Conservation (phyloP, 1,140 invertebrate species). For the Daktulosphaira vitifoliae region DNA sequence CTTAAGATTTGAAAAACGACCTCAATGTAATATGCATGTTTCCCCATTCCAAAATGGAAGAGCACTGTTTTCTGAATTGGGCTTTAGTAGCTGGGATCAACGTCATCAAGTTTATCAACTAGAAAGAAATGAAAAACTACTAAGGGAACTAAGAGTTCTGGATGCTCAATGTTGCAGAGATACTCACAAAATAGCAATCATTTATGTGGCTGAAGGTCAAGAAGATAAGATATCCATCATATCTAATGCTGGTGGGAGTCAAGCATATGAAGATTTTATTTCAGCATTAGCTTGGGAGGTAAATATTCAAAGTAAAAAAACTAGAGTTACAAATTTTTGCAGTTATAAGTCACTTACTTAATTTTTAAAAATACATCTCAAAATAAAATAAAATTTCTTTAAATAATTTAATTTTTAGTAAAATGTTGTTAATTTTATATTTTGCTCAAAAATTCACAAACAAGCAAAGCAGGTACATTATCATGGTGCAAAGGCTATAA, state of each 20-base stretch:
- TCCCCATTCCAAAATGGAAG: slow-evolving; percentile 74
- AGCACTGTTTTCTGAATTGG: slow-evolving; percentile 79
- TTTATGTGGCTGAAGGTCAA: slow-evolving; percentile 93
- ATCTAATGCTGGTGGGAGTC: slow-evolving; percentile 62
- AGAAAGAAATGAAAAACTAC: slow-evolving; percentile 78
- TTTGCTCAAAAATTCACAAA: no score
- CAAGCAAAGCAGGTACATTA: no score
- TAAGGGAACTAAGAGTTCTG: slow-evolving; percentile 85
- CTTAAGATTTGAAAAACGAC: slow-evolving; percentile 15
- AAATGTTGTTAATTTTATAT: no score
- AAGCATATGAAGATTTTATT: slow-evolving; percentile 90
- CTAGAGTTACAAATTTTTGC: no score
- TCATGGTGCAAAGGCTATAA: no score
- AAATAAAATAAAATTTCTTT: not conserved
- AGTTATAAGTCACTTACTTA: not conserved
- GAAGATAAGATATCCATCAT: slow-evolving; percentile 93
- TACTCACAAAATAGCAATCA: slow-evolving; percentile 98
- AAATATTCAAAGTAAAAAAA: no score
- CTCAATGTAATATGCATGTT: slow-evolving; percentile 16
- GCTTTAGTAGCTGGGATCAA: slow-evolving; percentile 81
- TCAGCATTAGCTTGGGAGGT: slow-evolving; percentile 93
- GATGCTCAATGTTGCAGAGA: slow-evolving; percentile 86
- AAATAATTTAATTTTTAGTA: no score
- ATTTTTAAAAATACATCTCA: slow-evolving; percentile 1
- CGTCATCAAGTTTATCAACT: slow-evolving; percentile 75